Evolutionary conservation across 2,113 vertebrate species (phyloP).

Genomic region (Phyllostomus discolor): DNA sequence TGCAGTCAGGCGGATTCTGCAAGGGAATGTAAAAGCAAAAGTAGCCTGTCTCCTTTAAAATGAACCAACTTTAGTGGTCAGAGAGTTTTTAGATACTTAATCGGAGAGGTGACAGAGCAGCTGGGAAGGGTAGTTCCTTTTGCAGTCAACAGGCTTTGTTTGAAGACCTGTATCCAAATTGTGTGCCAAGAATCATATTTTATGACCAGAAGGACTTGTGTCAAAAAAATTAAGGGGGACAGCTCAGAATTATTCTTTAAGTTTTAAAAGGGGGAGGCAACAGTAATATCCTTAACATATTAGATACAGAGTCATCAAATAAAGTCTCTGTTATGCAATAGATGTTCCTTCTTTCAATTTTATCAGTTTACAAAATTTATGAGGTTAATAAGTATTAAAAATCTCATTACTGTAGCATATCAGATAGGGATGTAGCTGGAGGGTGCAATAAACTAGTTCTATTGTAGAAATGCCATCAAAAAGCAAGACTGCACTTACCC

Average conservation of each 20-base stretch:
- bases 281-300: conserved; percentile 41
- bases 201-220: neutral
- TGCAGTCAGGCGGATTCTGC: neutral
- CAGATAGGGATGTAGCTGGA: conserved; percentile 64
- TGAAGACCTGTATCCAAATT: conserved; percentile 21
- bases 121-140: neutral
- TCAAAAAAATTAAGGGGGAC: neutral
- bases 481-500: conserved; percentile 49
- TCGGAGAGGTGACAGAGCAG: neutral
- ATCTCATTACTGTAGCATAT: conserved; percentile 68
- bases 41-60: neutral
- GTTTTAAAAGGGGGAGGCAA: conserved; percentile 27
- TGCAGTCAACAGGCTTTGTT: neutral
- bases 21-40: neutral
- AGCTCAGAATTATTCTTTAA: conserved; percentile 41
- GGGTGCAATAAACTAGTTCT: conserved; percentile 70
- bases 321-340: conserved; percentile 46
- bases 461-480: conserved; percentile 66
- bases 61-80: neutral
- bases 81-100: neutral
- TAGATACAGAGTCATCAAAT: conserved; percentile 51
- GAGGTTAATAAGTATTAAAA: conserved; percentile 76
- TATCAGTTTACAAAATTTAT: conserved; percentile 74
- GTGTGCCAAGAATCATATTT: conserved; percentile 29
- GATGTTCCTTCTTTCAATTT: conserved; percentile 68